Conservation (phyloP, 1,140 invertebrate species). For the Pissodes strobi region DNA sequence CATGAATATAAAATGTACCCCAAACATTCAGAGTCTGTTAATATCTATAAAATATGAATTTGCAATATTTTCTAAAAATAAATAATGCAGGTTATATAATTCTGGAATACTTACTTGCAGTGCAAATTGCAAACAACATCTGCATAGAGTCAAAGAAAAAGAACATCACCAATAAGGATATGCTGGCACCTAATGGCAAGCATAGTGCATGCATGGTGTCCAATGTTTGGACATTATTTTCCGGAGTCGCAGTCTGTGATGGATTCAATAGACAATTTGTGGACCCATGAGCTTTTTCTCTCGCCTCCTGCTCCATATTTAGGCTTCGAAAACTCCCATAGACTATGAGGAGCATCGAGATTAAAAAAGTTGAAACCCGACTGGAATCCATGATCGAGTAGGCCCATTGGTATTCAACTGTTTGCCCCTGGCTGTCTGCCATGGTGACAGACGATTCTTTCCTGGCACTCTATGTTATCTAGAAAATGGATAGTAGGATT, state of each 20-base stretch:
- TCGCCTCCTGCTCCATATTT: conserved; percentile 92
- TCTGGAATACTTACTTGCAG: conserved; percentile 79
- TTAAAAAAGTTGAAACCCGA: conserved; percentile 93
- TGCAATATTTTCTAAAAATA: too few relatives aligned
- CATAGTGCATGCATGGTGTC: conserved; percentile 97
- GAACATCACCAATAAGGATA: conserved; percentile 96
- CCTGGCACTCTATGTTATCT: conserved; percentile 34
- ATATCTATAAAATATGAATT: too few relatives aligned
- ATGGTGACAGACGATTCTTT: conserved; percentile 34
- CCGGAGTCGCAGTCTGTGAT: conserved; percentile 62
- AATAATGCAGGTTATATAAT: too few relatives aligned
- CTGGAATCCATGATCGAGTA: conserved; percentile 97
- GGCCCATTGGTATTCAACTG: conserved; percentile 74
- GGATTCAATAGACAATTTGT: conserved; percentile 60
- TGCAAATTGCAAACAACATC: conserved; percentile 95
- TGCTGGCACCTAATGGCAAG: conserved; percentile 92
- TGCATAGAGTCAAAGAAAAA: conserved; percentile 99
- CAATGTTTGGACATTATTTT: conserved; percentile 77
- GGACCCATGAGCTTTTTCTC: conserved; percentile 69
- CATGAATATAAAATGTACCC: too few relatives aligned
- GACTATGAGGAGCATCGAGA: conserved; percentile 96
- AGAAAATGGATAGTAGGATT: conserved; percentile 1
- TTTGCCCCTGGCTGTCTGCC: conserved; percentile 48
- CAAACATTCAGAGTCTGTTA: too few relatives aligned
- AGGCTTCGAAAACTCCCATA: conserved; percentile 93